Evolutionary conservation across 2,797 vertebrate species (phyloP).

Genomic region (Antrozous pallidus): DNA sequence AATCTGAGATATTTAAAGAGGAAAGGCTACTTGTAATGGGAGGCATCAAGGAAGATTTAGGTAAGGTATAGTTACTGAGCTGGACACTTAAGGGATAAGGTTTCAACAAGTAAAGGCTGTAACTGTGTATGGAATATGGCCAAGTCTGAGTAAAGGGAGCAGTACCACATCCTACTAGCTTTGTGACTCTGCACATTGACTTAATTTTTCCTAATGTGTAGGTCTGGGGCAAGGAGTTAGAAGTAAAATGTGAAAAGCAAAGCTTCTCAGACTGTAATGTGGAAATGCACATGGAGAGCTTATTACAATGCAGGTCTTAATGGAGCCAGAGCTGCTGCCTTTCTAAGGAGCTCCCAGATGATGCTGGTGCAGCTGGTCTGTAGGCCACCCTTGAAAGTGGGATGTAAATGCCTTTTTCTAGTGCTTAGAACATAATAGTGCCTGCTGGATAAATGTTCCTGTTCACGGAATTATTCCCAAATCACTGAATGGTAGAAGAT

Average conservation of each 20-base stretch:
- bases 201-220: neutral
- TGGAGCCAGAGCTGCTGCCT: fast-evolving
- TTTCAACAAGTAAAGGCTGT: neutral
- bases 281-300: fast-evolving
- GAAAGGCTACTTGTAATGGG: neutral
- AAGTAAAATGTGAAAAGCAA: neutral
- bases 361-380: neutral
- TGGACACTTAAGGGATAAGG: neutral
- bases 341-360: neutral
- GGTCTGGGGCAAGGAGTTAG: neutral
- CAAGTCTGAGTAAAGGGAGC: neutral
- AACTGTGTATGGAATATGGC: neutral
- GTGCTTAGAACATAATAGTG: neutral
- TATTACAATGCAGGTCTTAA: neutral
- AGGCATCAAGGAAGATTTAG: neutral
- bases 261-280: neutral
- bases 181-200: neutral
- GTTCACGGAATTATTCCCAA: neutral
- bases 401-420: neutral
- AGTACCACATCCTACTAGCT: fast-evolving
- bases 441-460: neutral
- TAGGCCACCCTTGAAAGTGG: neutral
- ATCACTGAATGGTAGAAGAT: neutral
- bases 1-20: neutral
- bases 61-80: neutral